phyloP scores from a whole-genome alignment of 2,797 vertebrate species.

The Delichon dasypus region DNA sequence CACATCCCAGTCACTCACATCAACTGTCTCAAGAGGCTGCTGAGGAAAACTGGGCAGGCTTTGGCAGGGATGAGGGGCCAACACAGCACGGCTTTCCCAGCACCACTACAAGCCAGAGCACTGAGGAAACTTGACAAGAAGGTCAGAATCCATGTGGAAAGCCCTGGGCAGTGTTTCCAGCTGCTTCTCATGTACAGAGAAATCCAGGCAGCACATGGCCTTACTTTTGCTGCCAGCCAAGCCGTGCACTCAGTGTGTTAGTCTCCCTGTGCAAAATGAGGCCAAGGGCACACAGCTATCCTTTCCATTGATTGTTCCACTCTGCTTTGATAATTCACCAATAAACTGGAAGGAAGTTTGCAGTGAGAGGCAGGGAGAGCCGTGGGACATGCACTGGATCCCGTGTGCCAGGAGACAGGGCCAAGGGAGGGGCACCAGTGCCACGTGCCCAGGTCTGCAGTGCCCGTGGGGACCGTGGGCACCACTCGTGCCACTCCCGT shows the following conservation, averaged over 20 bases:
- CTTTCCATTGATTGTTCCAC: neutral
- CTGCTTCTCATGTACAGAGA: neutral
- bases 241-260: neutral
- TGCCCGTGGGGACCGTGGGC: neutral
- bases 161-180: conserved; percentile 5
- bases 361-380: neutral
- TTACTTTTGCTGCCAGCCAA: neutral
- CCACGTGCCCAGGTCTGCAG: neutral
- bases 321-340: neutral
- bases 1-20: neutral
- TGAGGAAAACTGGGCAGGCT: neutral
- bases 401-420: neutral
- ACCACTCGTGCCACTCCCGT: accelerated
- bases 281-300: conserved; percentile 18
- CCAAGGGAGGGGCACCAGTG: neutral
- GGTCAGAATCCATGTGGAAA: neutral
- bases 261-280: neutral
- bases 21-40: neutral
- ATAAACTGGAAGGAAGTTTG: neutral
- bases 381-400: neutral
- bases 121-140: neutral
- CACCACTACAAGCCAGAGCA: neutral
- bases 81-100: neutral
- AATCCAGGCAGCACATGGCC: neutral
- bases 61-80: neutral